Evolutionary conservation across 1,140 invertebrate genomes (phyloP).

Genomic region (Eurosta solidaginis): DNA sequence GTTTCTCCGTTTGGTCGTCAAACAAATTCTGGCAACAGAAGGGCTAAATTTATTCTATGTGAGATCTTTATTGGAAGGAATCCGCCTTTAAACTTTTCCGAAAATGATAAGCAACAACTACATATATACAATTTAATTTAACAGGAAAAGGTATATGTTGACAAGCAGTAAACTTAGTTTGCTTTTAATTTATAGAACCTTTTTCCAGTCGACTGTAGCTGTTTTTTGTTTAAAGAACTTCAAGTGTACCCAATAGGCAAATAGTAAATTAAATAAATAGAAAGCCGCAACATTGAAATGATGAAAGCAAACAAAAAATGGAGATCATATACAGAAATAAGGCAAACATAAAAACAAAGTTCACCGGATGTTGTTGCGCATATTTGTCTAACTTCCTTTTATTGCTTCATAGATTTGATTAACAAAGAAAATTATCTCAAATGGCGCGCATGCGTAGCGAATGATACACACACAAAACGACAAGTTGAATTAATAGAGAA

Average conservation of each 20-base stretch:
- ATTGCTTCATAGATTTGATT: not conserved
- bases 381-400: constrained; percentile 24
- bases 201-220: too few relatives aligned
- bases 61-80: not conserved
- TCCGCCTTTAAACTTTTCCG: not conserved
- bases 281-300: not conserved
- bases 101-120: not conserved
- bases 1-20: too few relatives aligned
- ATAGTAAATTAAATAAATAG: constrained; percentile 7
- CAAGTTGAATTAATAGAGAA: too few relatives aligned
- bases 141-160: not conserved
- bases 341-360: too few relatives aligned
- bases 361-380: constrained; percentile 14
- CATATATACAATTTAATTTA: constrained; percentile 11
- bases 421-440: constrained; percentile 21
- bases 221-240: not conserved
- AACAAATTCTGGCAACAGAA: too few relatives aligned
- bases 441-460: not conserved
- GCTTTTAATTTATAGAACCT: not conserved
- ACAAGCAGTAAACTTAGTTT: not conserved
- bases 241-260: not conserved
- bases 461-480: too few relatives aligned
- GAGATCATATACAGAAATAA: not conserved
- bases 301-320: not conserved
- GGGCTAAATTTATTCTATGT: too few relatives aligned